Conservation (phyloP, 2,113 vertebrate species). For the Mixornis gularis region DNA sequence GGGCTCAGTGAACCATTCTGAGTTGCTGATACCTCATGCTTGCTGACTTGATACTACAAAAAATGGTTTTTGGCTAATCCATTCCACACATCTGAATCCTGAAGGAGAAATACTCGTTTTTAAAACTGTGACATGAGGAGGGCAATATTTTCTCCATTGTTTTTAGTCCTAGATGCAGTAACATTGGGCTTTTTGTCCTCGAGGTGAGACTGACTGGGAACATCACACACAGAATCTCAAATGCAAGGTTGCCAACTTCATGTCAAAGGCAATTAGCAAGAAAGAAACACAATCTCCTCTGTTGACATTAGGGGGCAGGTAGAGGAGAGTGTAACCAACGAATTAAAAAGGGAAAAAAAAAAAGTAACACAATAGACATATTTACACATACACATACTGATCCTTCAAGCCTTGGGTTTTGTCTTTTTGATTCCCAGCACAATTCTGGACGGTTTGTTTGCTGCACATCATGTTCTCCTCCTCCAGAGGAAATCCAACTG, state of each 20-base stretch:
- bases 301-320: constrained; percentile 27
- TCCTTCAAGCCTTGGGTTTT: not conserved
- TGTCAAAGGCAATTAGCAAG: constrained; percentile 41
- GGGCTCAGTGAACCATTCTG: not conserved
- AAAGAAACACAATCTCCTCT: constrained; percentile 1
- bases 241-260: constrained; percentile 4
- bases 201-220: not conserved
- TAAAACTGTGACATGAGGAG: not conserved
- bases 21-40: not conserved
- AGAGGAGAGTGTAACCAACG: not conserved
- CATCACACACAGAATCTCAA: not conserved
- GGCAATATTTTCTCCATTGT: not conserved
- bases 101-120: not conserved
- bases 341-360: not conserved
- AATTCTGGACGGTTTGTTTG: not conserved
- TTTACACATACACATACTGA: not conserved
- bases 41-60: not conserved
- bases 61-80: not conserved
- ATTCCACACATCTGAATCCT: not conserved
- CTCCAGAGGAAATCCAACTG: not conserved
- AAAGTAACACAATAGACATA: not conserved
- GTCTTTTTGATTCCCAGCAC: not conserved
- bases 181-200: not conserved
- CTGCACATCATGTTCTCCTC: not conserved
- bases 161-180: not conserved